phyloP scores from a whole-genome alignment of 2,888 invertebrate genomes.

The Bombylius major region DNA sequence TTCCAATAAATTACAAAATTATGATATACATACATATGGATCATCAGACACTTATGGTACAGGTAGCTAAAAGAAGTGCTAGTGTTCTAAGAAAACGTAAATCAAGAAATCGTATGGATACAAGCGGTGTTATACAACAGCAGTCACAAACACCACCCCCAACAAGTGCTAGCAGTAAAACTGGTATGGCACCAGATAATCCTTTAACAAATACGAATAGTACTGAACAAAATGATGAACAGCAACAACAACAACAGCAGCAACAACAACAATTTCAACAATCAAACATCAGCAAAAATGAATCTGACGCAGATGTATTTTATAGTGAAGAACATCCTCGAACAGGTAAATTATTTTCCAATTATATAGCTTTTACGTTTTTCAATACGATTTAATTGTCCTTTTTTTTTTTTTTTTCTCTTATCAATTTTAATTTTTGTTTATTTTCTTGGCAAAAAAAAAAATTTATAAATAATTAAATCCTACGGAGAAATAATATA shows the following conservation, averaged over 20 bases:
- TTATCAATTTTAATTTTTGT: too few relatives aligned
- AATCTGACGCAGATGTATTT: conserved; percentile 51
- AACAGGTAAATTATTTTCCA: conserved; percentile 34
- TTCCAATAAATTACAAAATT: neutral
- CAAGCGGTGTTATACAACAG: conserved; percentile 20
- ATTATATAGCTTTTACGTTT: too few relatives aligned
- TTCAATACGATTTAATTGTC: too few relatives aligned
- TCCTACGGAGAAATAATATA: too few relatives aligned
- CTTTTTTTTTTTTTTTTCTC: too few relatives aligned
- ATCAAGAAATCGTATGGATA: conserved; percentile 53
- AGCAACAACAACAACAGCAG: neutral
- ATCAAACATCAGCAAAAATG: conserved; percentile 13
- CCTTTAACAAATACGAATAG: conserved; percentile 18
- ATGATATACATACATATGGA: conserved; percentile 8
- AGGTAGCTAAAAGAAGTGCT: conserved; percentile 62
- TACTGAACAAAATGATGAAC: too few relatives aligned
- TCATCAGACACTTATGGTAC: conserved; percentile 55
- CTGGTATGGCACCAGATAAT: neutral
- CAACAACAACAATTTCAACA: conserved; percentile 8
- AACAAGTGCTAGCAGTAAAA: conserved; percentile 13
- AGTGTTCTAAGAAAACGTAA: conserved; percentile 58
- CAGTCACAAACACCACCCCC: conserved; percentile 17
- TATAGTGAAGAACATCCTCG: conserved; percentile 52
- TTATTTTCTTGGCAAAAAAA: too few relatives aligned
- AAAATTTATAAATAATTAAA: too few relatives aligned